Conservation (phyloP, 2,113 vertebrate genomes). For the Seriola dumerili region DNA sequence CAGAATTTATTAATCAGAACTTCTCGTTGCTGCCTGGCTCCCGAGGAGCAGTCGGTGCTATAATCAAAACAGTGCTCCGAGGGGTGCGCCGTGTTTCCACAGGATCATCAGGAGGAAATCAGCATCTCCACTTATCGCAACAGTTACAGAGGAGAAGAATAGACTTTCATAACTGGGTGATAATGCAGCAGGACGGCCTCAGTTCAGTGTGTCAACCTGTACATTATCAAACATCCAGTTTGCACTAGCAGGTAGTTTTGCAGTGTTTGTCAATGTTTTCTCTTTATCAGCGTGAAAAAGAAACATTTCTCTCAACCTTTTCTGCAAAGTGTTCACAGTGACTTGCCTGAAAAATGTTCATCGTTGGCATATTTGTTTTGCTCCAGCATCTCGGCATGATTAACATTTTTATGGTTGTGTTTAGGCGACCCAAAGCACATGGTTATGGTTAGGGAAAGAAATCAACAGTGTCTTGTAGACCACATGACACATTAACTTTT, state of each 20-base stretch:
- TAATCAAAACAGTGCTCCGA: conserved; percentile 52
- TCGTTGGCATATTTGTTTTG: neutral
- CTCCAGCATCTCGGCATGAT: neutral
- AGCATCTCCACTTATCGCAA: conserved; percentile 18
- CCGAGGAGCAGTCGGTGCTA: conserved; percentile 32
- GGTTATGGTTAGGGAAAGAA: neutral
- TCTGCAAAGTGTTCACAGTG: neutral
- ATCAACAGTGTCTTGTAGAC: neutral
- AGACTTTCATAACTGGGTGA: conserved; percentile 6
- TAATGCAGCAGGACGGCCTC: neutral
- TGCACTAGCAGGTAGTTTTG: neutral
- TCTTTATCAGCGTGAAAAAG: too few relatives aligned
- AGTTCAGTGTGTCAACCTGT: neutral
- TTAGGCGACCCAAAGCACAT: neutral
- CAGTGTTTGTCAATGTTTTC: too few relatives aligned
- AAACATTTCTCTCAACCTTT: too few relatives aligned
- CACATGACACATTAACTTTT: neutral
- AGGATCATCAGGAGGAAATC: conserved; percentile 44
- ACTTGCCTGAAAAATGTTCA: neutral
- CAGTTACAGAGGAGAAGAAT: conserved; percentile 6
- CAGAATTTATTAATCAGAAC: conserved; percentile 64
- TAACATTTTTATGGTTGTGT: neutral
- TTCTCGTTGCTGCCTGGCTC: conserved; percentile 20
- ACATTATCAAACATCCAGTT: neutral
- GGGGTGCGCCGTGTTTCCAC: conserved; percentile 34